Evolutionary conservation across 2,888 invertebrate species (phyloP).

Genomic region (Stenodema calcarata): DNA sequence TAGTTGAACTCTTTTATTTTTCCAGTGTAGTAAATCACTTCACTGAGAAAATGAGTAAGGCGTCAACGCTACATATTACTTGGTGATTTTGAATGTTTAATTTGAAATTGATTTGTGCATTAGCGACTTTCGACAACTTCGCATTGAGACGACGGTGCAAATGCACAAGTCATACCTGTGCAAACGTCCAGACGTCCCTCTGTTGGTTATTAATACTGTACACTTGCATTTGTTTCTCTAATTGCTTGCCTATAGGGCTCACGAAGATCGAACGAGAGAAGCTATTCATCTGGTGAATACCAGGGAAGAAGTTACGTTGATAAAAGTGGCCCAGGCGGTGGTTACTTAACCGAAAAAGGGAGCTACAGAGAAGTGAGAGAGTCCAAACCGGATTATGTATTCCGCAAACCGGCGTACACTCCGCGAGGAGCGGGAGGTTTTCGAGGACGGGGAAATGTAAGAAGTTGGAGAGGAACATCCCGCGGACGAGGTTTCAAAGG

Average conservation of each 20-base stretch:
- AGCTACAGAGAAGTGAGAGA: constrained; percentile 52
- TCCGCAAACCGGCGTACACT: constrained; percentile 45
- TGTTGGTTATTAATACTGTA: background rate
- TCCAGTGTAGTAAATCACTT: background rate
- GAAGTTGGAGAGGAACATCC: background rate
- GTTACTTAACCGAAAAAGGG: constrained; percentile 51
- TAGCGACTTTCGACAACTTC: background rate
- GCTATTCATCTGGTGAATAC: constrained; percentile 50
- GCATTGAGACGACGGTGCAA: background rate
- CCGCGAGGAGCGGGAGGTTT: background rate
- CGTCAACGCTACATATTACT: background rate
- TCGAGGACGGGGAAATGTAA: background rate
- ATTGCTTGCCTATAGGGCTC: constrained; percentile 47
- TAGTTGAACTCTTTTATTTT: background rate
- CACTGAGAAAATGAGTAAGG: background rate
- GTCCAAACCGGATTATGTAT: constrained; percentile 47
- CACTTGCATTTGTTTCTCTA: background rate
- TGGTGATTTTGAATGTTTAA: background rate
- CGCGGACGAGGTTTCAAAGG: constrained; percentile 12
- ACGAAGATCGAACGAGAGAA: constrained; percentile 53
- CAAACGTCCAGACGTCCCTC: background rate
- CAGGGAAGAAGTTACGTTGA: constrained; percentile 50
- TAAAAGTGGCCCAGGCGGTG: constrained; percentile 47
- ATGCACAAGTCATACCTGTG: constrained; percentile 7
- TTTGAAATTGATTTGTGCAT: constrained; percentile 2